Percentiles rank a stretch among this genome's conserved stretches.
phyloP scores from a whole-genome alignment of 92 coral and sea anemone species.

The Meandrina meandrites region DNA sequence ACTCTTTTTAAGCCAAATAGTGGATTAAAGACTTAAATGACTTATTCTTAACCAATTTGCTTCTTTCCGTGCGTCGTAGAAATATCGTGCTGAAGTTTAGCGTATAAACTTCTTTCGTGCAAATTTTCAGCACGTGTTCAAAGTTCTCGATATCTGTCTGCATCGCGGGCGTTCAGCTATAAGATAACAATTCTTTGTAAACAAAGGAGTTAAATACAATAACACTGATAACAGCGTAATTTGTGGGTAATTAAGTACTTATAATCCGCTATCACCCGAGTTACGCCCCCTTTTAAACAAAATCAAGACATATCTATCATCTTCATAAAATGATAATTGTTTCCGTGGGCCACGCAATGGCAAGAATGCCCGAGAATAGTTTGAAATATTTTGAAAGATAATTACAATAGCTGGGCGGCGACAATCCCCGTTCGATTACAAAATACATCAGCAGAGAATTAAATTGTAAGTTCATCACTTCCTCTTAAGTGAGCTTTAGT shows the following conservation, averaged over 20 bases:
- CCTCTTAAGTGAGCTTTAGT: neutral
- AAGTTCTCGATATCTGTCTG: conserved; percentile 22
- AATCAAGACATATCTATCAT: conserved; percentile 40
- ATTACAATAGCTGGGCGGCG: conserved; percentile 4
- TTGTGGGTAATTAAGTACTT: conserved; percentile 47
- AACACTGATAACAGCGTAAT: conserved; percentile 37
- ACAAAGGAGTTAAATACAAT: conserved; percentile 24
- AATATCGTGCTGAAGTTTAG: neutral
- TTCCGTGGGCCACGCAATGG: conserved; percentile 33
- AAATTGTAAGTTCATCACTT: conserved; percentile 4
- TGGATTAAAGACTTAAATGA: neutral
- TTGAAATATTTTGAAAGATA: neutral
- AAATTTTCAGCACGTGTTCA: conserved; percentile 31
- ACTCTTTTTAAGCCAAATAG: neutral
- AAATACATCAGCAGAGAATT: neutral
- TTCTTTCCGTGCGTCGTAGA: neutral
- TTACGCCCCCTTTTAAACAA: conserved; percentile 42
- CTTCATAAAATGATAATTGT: conserved; percentile 32
- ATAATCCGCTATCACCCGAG: conserved; percentile 37
- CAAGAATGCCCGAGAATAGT: neutral
- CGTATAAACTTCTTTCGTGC: conserved; percentile 23
- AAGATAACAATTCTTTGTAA: conserved; percentile 38
- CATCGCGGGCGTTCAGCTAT: conserved; percentile 28
- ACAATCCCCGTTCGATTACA: neutral
- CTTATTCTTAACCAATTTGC: conserved; percentile 6